Percentiles rank a stretch among this genome's conserved stretches.
Evolutionary conservation across 2,888 invertebrate species (phyloP).

Genomic region (Campaea margaritaria): DNA sequence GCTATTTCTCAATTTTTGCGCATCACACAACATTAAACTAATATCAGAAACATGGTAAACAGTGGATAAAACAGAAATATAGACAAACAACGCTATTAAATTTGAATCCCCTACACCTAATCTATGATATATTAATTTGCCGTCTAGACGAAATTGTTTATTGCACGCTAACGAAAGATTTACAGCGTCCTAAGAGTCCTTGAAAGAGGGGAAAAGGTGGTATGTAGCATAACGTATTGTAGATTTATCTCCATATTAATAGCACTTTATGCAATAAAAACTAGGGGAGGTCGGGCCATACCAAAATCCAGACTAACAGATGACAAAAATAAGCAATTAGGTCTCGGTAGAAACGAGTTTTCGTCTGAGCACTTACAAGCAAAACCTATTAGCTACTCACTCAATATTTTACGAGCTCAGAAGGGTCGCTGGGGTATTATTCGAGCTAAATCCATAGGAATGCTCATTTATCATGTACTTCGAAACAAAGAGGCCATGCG

Average conservation of each 20-base stretch:
- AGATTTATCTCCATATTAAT: slow-evolving; percentile 48
- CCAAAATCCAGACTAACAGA: slow-evolving; percentile 47
- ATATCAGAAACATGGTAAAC: slow-evolving; percentile 45
- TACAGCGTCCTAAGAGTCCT: slow-evolving; percentile 50
- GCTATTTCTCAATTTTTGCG: slow-evolving; percentile 32
- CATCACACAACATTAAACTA: slow-evolving; percentile 44
- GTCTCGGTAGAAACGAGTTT: slow-evolving; percentile 30
- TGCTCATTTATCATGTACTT: slow-evolving; percentile 1
- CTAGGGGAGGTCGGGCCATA: slow-evolving; percentile 47
- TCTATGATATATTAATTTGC: slow-evolving; percentile 52
- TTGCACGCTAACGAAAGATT: slow-evolving; percentile 56
- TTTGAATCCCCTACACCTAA: slow-evolving; percentile 51
- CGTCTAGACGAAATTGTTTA: slow-evolving; percentile 66
- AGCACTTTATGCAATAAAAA: slow-evolving; percentile 52
- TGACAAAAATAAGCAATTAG: slow-evolving; percentile 54
- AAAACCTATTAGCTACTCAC: slow-evolving; percentile 37
- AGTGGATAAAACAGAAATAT: slow-evolving; percentile 57
- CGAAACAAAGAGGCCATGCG: slow-evolving; percentile 3
- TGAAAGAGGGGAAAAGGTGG: slow-evolving; percentile 57
- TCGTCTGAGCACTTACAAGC: slow-evolving; percentile 36
- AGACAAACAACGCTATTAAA: slow-evolving; percentile 56
- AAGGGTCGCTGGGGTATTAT: slow-evolving; percentile 4
- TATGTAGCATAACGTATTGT: slow-evolving; percentile 55
- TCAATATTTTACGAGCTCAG: slow-evolving; percentile 29
- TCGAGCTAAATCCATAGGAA: slow-evolving; percentile 13